Evolutionary conservation across 2,888 invertebrate genomes (phyloP).

Genomic region (Dryobota labecula): DNA sequence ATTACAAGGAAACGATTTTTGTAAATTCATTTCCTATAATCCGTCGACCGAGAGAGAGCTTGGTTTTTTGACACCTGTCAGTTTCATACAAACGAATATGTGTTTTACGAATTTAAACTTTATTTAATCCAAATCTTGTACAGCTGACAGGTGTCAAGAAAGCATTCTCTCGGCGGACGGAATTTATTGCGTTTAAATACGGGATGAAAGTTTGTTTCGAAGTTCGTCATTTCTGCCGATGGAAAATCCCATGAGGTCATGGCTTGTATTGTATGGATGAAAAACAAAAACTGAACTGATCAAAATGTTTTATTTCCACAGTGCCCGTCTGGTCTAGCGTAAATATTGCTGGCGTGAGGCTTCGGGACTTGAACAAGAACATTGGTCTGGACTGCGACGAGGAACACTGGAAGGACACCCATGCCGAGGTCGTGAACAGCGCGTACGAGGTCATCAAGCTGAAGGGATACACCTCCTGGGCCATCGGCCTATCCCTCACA

Average conservation of each 20-base stretch:
- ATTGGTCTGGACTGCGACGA: constrained; percentile 93
- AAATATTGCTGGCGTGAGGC: constrained; percentile 96
- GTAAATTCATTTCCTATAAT: neutral
- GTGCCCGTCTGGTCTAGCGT: constrained; percentile 98
- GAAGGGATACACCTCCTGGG: constrained; percentile 98
- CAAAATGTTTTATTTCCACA: constrained; percentile 73
- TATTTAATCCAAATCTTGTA: no score
- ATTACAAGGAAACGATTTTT: neutral
- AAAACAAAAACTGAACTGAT: neutral
- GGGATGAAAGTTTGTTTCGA: neutral
- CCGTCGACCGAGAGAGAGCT: no score
- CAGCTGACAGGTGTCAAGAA: no score
- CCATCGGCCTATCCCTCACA: constrained; percentile 95
- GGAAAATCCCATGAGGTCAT: neutral
- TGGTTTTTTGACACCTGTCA: no score
- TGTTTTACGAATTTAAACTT: no score
- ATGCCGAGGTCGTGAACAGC: constrained; percentile 95
- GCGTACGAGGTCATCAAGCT: constrained; percentile 96
- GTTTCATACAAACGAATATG: no score
- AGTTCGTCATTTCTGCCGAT: neutral
- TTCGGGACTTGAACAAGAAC: constrained; percentile 94
- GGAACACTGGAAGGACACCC: constrained; percentile 95
- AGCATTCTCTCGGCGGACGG: no score
- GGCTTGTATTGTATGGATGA: neutral
- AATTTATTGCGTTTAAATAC: no score